Evolutionary conservation across 35 echinoderm and acorn worm species (phyloP).

Genomic region (Nesometra sesokonis): DNA sequence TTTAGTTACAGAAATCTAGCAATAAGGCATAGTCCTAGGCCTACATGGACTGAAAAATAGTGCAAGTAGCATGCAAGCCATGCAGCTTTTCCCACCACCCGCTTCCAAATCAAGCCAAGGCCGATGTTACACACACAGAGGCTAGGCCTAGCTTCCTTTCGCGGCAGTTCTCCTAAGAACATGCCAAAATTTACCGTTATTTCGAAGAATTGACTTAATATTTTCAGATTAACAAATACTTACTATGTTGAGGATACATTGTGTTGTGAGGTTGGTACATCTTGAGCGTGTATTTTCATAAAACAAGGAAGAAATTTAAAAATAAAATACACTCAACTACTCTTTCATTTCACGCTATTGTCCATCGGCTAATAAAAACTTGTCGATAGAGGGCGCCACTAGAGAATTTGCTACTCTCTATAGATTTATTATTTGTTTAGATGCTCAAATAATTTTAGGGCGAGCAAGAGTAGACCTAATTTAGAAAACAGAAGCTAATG

Average conservation of each 20-base stretch:
- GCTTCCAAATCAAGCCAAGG: no score
- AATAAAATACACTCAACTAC: neutral
- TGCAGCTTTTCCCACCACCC: no score
- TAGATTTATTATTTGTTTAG: no score
- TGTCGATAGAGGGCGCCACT: neutral
- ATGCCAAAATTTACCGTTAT: neutral
- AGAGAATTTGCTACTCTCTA: no score
- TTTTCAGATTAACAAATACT: neutral
- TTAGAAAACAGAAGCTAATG: no score
- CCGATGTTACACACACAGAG: no score
- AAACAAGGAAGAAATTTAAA: neutral
- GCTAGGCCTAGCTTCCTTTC: neutral
- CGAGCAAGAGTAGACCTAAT: no score
- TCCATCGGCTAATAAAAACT: neutral
- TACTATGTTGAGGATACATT: neutral
- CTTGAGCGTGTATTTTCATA: neutral
- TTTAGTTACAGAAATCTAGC: no score
- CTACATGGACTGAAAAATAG: no score
- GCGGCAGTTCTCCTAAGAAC: neutral
- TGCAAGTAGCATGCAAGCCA: no score
- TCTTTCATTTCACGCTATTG: neutral
- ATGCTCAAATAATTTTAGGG: no score
- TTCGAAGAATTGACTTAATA: neutral
- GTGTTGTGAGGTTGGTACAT: neutral
- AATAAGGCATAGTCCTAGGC: no score